phyloP scores from a whole-genome alignment of 2,113 vertebrate genomes.

The Lanius collurio region DNA sequence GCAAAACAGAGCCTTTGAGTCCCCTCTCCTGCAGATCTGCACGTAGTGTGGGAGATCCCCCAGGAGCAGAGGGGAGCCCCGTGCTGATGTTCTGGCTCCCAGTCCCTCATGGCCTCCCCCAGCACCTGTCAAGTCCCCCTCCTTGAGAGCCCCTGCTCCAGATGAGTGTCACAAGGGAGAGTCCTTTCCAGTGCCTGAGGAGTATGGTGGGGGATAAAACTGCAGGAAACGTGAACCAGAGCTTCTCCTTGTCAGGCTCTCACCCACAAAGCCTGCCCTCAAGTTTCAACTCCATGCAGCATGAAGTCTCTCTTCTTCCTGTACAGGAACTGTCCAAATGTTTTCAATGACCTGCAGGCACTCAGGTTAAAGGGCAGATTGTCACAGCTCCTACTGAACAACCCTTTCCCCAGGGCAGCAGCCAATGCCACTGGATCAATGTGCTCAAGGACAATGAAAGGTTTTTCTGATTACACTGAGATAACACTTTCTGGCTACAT shows the following conservation, averaged over 20 bases:
- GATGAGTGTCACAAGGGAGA: accelerated
- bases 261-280: background rate
- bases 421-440: background rate
- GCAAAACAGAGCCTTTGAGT: background rate
- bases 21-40: background rate
- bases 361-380: background rate
- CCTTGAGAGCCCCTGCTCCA: accelerated
- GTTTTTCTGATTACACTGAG: background rate
- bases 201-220: background rate
- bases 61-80: background rate
- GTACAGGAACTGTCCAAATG: background rate
- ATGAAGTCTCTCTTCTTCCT: background rate
- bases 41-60: background rate
- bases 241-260: background rate
- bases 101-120: background rate
- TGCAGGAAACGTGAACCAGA: background rate
- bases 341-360: background rate
- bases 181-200: accelerated
- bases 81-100: accelerated
- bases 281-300: accelerated
- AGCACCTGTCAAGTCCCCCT: accelerated
- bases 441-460: background rate
- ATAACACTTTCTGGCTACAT: background rate
- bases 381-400: background rate
- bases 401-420: background rate